A percentile compares a stretch with the other conserved stretches of the same genome.
These are phyloP conservation scores for Ascidia mentula DNA, from an alignment of 23 tunicate species.

Conservation along the genomic window DNA sequence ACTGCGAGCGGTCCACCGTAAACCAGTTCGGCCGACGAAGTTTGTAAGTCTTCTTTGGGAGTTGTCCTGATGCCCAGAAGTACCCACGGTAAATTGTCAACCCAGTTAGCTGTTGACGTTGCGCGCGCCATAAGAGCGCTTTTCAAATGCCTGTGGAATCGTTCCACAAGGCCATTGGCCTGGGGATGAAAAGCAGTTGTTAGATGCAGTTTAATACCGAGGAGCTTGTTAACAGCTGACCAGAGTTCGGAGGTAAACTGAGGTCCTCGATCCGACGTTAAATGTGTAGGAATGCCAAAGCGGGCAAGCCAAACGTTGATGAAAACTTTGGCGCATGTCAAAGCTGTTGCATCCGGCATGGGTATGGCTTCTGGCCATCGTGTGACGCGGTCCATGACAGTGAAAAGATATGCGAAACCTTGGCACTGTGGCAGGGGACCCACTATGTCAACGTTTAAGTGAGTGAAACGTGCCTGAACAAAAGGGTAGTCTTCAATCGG, in stretches of 20 bases:
- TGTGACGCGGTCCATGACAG: background rate
- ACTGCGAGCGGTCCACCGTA: too few relatives aligned
- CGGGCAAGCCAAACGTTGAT: background rate
- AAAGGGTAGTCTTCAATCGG: background rate
- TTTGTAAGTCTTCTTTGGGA: too few relatives aligned
- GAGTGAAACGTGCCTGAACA: background rate
- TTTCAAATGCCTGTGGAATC: slow-evolving; percentile 7
- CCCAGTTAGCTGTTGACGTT: background rate
- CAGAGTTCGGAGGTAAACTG: slow-evolving; percentile 16
- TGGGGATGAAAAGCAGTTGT: slow-evolving; percentile 13
- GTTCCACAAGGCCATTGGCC: slow-evolving; percentile 3
- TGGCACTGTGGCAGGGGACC: slow-evolving; percentile 4
- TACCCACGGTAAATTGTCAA: too few relatives aligned
- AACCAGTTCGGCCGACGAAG: too few relatives aligned
- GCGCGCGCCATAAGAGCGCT: slow-evolving; percentile 8
- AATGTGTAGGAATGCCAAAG: background rate
- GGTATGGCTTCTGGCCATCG: slow-evolving; percentile 22
- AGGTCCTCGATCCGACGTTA: slow-evolving; percentile 2
- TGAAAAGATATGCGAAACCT: slow-evolving; percentile 1
- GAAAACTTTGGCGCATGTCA: slow-evolving; percentile 7
- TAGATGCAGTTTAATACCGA: background rate
- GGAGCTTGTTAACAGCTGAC: background rate
- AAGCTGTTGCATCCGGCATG: background rate
- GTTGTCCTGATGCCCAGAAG: too few relatives aligned
- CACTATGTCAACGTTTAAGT: background rate